Percentiles rank a stretch among this genome's conserved stretches.
phyloP scores from a whole-genome alignment of 2,113 vertebrate genomes.

The Columba janthina region DNA sequence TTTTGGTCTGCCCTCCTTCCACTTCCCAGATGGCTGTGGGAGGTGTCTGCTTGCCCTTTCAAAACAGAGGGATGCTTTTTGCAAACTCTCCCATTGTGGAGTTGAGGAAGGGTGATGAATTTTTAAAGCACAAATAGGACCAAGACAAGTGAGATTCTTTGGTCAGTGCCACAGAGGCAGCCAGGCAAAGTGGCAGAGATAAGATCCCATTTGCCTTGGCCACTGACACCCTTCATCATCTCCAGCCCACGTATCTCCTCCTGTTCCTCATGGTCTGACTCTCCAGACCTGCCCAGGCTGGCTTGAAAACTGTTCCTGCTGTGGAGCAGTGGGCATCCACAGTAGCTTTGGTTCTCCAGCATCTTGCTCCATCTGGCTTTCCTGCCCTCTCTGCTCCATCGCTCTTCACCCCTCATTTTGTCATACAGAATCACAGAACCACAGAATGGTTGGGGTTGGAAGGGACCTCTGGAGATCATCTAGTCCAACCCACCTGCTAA shows the following conservation, averaged over 20 bases:
- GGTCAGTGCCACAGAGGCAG: background rate
- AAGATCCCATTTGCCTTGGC: background rate
- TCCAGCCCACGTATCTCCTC: background rate
- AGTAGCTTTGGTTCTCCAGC: too few species aligned
- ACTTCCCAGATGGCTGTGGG: background rate
- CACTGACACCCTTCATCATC: background rate
- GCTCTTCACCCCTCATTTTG: background rate
- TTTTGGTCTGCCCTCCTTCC: background rate
- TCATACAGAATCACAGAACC: background rate
- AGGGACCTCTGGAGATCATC: too few species aligned
- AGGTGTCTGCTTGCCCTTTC: background rate
- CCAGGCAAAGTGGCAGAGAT: fast-evolving
- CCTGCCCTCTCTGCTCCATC: background rate
- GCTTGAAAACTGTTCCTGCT: background rate
- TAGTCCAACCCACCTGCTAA: too few species aligned
- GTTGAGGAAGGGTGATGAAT: background rate
- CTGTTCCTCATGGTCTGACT: background rate
- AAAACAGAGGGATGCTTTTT: background rate
- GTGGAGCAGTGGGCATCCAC: background rate
- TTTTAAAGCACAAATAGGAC: background rate
- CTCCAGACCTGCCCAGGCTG: background rate
- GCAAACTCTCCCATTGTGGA: fast-evolving
- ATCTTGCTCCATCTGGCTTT: background rate
- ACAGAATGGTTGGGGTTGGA: too few species aligned
- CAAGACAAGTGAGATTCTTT: background rate